phyloP scores from a whole-genome alignment of 1,140 invertebrate species.

The Lordiphosa stackelbergi region DNA sequence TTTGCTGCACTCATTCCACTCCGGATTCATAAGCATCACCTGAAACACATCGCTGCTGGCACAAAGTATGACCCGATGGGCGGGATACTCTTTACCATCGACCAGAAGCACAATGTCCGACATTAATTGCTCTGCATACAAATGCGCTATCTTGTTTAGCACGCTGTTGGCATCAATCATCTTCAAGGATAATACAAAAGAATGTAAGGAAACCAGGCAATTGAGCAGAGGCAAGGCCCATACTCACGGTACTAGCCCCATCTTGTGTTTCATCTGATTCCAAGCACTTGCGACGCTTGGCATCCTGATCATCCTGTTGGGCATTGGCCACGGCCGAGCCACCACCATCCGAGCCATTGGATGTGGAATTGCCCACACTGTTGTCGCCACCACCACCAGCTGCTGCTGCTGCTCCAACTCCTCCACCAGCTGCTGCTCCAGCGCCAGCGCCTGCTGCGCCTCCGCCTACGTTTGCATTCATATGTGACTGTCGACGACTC shows the following conservation, averaged over 20 bases:
- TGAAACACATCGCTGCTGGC: slow-evolving; percentile 97
- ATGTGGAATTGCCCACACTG: slow-evolving; percentile 6
- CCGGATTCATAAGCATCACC: slow-evolving; percentile 95
- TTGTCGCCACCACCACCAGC: slow-evolving; percentile 6
- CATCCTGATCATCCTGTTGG: slow-evolving; percentile 48
- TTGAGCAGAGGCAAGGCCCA: background rate
- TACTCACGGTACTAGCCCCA: slow-evolving; percentile 64
- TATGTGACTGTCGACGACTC: too few relatives aligned
- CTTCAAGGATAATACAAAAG: slow-evolving; percentile 70
- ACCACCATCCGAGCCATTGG: slow-evolving; percentile 22
- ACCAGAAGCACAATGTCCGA: slow-evolving; percentile 91
- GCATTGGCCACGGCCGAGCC: slow-evolving; percentile 1
- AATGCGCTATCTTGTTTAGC: slow-evolving; percentile 87
- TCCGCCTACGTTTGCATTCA: too few relatives aligned
- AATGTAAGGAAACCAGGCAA: background rate
- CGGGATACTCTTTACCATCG: slow-evolving; percentile 87
- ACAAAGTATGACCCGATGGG: slow-evolving; percentile 94
- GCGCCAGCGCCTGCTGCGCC: slow-evolving; percentile 9
- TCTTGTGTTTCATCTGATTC: slow-evolving; percentile 54
- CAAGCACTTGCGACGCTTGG: slow-evolving; percentile 59
- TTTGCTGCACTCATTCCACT: slow-evolving; percentile 94
- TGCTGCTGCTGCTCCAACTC: slow-evolving; percentile 11
- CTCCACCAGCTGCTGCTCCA: slow-evolving; percentile 12
- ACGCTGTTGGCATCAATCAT: slow-evolving; percentile 89
- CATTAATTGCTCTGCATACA: slow-evolving; percentile 90